phyloP scores from a whole-genome alignment of 2,113 vertebrate genomes.

The Trogon surrucura region DNA sequence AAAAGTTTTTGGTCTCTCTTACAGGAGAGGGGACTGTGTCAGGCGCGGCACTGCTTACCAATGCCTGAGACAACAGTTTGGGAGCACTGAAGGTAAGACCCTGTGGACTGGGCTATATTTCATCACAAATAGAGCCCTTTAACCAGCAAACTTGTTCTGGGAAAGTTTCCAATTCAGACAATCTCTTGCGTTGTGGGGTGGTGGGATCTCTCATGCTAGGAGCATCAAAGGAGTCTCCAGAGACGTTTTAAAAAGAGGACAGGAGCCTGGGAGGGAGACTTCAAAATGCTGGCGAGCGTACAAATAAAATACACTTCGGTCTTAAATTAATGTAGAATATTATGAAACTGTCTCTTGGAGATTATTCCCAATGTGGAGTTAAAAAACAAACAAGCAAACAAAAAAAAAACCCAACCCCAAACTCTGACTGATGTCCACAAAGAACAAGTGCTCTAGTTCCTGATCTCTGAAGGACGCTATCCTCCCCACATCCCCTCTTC shows the following conservation, averaged over 20 bases:
- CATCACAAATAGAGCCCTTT: conserved; percentile 48
- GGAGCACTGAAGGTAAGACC: conserved; percentile 48
- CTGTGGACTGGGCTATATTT: conserved; percentile 43
- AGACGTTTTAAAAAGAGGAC: conserved; percentile 44
- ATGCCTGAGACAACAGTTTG: background rate
- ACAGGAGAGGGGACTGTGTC: background rate
- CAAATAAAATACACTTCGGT: conserved; percentile 71
- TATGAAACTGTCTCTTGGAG: conserved; percentile 52
- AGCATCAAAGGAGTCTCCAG: conserved; percentile 67
- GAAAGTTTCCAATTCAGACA: conserved; percentile 65
- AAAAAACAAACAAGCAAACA: conserved; percentile 7
- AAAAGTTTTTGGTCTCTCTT: background rate
- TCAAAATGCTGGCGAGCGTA: conserved; percentile 70
- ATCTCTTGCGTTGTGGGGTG: conserved; percentile 36
- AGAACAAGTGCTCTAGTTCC: conserved; percentile 29
- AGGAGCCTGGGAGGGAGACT: conserved; percentile 62
- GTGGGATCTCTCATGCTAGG: conserved; percentile 70
- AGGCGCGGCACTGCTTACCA: background rate
- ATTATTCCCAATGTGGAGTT: conserved; percentile 59
- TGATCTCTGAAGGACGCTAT: background rate
- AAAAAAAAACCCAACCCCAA: background rate
- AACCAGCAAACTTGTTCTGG: conserved; percentile 67
- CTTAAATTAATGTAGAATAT: conserved; percentile 68
- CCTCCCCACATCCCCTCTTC: conserved; percentile 13
- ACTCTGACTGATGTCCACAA: conserved; percentile 27